A percentile compares a stretch with the other conserved stretches of the same genome.
Evolutionary conservation across 2,888 invertebrate genomes (phyloP).

Genomic region (Hydrotaea cyrtoneurina): DNA sequence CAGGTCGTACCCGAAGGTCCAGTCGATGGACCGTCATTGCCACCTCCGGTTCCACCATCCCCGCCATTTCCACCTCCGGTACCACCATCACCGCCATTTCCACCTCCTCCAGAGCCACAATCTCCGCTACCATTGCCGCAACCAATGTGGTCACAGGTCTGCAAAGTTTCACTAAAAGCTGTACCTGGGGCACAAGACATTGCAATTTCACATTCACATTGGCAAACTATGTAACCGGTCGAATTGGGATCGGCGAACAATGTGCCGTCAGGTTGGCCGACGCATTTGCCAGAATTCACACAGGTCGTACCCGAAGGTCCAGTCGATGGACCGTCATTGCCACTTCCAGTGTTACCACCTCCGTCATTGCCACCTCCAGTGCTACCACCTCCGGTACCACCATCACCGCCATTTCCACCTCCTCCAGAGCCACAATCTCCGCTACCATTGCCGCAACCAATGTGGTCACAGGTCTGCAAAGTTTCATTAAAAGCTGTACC

Average conservation of each 20-base stretch:
- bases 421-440: not conserved
- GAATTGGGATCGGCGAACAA: slow-evolving; percentile 39
- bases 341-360: not conserved
- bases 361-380: not conserved
- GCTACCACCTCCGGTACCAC: not conserved
- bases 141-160: slow-evolving; percentile 60
- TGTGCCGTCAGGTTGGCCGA: slow-evolving; percentile 36
- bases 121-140: not conserved
- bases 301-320: slow-evolving; percentile 64
- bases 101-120: not conserved
- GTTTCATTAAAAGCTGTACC: slow-evolving; percentile 60
- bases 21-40: not conserved
- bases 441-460: not conserved
- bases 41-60: not conserved
- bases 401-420: not conserved
- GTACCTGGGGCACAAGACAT: slow-evolving; percentile 48
- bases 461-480: slow-evolving; percentile 53
- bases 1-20: slow-evolving; percentile 41
- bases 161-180: slow-evolving; percentile 36
- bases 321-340: slow-evolving; percentile 26
- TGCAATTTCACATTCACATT: slow-evolving; percentile 54
- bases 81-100: not conserved
- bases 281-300: slow-evolving; percentile 54
- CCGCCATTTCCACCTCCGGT: not conserved
- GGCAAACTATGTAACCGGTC: slow-evolving; percentile 49